These are phyloP conservation scores for Hystrix brachyura DNA, from an alignment of 2,113 vertebrate genomes.

Conservation along the genomic window DNA sequence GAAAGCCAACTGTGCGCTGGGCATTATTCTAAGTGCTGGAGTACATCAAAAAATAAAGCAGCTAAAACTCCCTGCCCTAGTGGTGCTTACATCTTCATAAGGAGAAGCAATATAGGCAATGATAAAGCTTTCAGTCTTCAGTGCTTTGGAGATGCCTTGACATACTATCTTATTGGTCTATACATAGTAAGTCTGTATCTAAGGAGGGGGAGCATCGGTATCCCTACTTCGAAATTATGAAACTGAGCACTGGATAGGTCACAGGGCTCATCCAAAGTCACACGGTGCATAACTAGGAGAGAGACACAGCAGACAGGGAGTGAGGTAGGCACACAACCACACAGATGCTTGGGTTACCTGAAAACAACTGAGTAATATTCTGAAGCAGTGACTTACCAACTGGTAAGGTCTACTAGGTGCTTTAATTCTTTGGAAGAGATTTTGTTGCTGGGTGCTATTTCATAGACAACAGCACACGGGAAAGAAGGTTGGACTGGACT, in stretches of 20 bases:
- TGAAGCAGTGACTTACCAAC: not conserved
- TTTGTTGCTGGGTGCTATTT: not conserved
- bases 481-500: not conserved
- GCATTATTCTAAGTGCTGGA: not conserved
- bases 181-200: not conserved
- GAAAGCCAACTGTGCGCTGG: not conserved
- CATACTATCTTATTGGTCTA: not conserved
- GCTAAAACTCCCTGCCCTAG: not conserved
- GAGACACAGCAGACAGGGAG: not conserved
- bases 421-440: not conserved
- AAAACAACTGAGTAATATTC: not conserved
- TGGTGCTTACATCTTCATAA: not conserved
- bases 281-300: not conserved
- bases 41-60: not conserved
- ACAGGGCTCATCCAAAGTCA: not conserved
- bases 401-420: not conserved
- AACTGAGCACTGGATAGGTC: not conserved
- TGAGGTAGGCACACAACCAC: not conserved
- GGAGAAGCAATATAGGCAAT: not conserved
- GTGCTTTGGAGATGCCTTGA: not conserved
- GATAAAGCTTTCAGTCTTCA: not conserved
- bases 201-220: not conserved
- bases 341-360: not conserved
- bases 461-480: no score
- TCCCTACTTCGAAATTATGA: not conserved